Conservation (phyloP, 1,140 invertebrate species). For the Limonius californicus region DNA sequence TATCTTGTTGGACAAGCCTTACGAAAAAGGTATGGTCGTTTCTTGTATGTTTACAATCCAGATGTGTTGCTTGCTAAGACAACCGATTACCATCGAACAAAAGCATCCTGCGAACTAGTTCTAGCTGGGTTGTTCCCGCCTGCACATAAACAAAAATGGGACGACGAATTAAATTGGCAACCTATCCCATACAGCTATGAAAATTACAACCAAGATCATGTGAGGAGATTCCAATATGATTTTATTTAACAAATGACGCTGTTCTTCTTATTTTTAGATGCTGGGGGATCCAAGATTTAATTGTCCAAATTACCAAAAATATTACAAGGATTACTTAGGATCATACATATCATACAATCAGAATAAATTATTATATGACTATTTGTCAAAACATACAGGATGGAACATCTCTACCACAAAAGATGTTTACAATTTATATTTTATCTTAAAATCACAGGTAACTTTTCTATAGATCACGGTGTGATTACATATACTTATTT, state of each 20-base stretch:
- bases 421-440: slow-evolving; percentile 31
- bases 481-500: too few species aligned
- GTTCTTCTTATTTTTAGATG: too few species aligned
- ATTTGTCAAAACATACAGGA: slow-evolving; percentile 30
- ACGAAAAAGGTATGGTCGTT: slow-evolving; percentile 55
- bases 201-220: background rate
- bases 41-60: slow-evolving; percentile 55
- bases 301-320: background rate
- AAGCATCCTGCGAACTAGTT: slow-evolving; percentile 53
- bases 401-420: slow-evolving; percentile 28
- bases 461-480: background rate
- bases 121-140: slow-evolving; percentile 54
- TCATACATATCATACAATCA: background rate
- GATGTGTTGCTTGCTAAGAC: slow-evolving; percentile 32
- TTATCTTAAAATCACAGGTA: slow-evolving; percentile 30
- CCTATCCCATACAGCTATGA: slow-evolving; percentile 46
- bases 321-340: background rate
- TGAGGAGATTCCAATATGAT: background rate
- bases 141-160: slow-evolving; percentile 47
- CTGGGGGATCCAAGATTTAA: background rate
- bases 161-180: slow-evolving; percentile 52
- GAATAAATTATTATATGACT: slow-evolving; percentile 14
- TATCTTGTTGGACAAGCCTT: slow-evolving; percentile 59
- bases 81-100: slow-evolving; percentile 51
- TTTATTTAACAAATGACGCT: background rate